Evolutionary conservation across 2,888 invertebrate genomes (phyloP).

Genomic region (Timema cristinae): DNA sequence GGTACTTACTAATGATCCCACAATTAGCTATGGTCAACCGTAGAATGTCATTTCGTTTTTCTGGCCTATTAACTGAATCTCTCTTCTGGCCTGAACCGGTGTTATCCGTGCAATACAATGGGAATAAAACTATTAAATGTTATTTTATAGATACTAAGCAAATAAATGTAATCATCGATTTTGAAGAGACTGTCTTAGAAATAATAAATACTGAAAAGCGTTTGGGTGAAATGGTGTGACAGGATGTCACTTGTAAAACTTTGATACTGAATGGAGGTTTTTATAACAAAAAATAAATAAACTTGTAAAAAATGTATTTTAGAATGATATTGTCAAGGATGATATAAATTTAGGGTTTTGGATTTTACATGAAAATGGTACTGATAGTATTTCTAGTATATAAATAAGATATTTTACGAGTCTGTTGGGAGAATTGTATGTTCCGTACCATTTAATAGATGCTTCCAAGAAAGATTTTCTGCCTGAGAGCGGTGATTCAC

Average conservation of each 20-base stretch:
- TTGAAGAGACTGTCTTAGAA: conserved; percentile 27
- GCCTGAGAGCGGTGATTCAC: background rate
- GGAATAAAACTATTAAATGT: conserved; percentile 15
- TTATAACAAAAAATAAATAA: conserved; percentile 26
- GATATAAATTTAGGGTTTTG: conserved; percentile 29
- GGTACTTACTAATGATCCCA: too few relatives aligned
- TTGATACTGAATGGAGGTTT: conserved; percentile 31
- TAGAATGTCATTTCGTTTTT: background rate
- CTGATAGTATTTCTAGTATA: conserved; percentile 14
- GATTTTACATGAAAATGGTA: conserved; percentile 23
- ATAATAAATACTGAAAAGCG: conserved; percentile 18
- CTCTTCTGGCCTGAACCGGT: conserved; percentile 9
- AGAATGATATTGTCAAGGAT: conserved; percentile 30
- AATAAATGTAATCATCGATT: conserved; percentile 21
- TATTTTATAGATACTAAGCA: conserved; percentile 5
- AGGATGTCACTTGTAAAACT: conserved; percentile 22
- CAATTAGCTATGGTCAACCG: too few relatives aligned
- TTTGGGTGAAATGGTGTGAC: conserved; percentile 16
- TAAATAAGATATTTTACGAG: conserved; percentile 8
- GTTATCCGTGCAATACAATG: conserved; percentile 28
- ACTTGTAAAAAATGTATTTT: conserved; percentile 27
- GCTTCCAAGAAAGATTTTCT: conserved; percentile 20
- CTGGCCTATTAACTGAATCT: background rate
- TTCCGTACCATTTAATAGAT: conserved; percentile 24
- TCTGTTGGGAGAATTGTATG: conserved; percentile 28